These are phyloP conservation scores for Heteropelma amictum DNA, from an alignment of 2,888 invertebrate species.

Conservation along the genomic window DNA sequence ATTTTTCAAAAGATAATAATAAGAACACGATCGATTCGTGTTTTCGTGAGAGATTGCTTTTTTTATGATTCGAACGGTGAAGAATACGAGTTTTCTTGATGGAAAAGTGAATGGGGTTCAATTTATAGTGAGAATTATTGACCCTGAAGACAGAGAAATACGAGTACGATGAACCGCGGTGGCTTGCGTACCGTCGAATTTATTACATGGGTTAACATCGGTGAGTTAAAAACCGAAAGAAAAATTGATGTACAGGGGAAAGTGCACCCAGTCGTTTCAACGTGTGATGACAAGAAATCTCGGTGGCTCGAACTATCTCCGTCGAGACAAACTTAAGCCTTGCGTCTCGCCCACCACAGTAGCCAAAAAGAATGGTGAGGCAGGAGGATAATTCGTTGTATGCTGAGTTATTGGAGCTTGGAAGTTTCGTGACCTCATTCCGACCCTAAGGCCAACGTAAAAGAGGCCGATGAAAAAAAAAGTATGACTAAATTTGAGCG, in stretches of 20 bases:
- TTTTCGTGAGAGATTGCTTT: too few species aligned
- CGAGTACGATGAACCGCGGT: neutral
- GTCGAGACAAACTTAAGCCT: neutral
- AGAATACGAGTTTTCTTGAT: too few species aligned
- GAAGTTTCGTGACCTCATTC: conserved; percentile 13
- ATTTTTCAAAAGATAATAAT: too few species aligned
- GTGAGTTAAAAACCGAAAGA: neutral
- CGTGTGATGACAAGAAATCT: neutral
- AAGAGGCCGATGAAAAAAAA: conserved; percentile 9
- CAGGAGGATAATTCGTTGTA: neutral
- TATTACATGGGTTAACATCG: conserved; percentile 10
- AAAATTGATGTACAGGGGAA: conserved; percentile 2
- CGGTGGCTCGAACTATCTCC: neutral
- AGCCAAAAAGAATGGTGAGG: neutral
- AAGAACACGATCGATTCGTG: too few species aligned
- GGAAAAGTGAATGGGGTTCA: too few species aligned
- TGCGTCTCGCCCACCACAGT: conserved; percentile 12
- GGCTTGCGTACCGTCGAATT: conserved; percentile 5
- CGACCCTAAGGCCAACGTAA: neutral
- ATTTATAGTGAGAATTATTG: too few species aligned
- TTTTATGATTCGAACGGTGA: too few species aligned
- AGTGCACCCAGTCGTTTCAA: conserved; percentile 9
- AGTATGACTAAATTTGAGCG: neutral
- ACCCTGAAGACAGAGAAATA: too few species aligned
- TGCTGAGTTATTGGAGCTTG: neutral